Evolutionary conservation across 2,888 invertebrate species (phyloP), one percentile per base, ranked within the genome.

Genomic region (Oxytorus armatus): DNA sequence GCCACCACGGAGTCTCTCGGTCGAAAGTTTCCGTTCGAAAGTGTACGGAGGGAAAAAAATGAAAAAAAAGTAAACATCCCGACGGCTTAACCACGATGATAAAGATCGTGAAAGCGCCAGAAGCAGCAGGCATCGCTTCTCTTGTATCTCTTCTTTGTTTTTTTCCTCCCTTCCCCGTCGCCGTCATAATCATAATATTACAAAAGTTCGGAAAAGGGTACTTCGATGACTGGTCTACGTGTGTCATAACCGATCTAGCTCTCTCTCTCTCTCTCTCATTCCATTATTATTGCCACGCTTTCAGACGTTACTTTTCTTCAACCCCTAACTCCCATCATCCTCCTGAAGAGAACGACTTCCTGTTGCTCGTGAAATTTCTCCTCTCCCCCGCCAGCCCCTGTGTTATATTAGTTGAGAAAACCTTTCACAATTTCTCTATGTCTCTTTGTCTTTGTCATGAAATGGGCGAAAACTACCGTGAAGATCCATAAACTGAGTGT

Each of bases 101-200:
- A n/a, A n/a, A n/a, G n/a, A n/a, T n/a, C n/a, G n/a, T n/a, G n/a
- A n/a, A n/a, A n/a, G n/a, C n/a, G n/a, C n/a, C n/a, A n/a, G n/a
- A n/a, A n/a, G n/a, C n/a, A n/a, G n/a, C n/a, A n/a, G n/a, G n/a
- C n/a, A n/a, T 14, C 5, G 14, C 16, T 16, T 55, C 29, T 23
- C 14, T n/a, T n/a, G n/a, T n/a, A n/a, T n/a, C n/a, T n/a, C n/a
- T n/a, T n/a, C n/a, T n/a, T n/a, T n/a, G n/a, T 16, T 55, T 21
- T 10, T 25, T 11, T 36, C 8, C 14, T 7, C 5, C n/a, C 18
- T 57, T 29, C 0, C 53, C n/a, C 53, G 11, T n/a, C n/a, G n/a
- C n/a, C n/a, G n/a, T n/a, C n/a, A 76, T 77, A 73, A 55, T 14
- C 66, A 68, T 55, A 77, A 77, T 73, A 80, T 77, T 53, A 68